Evolutionary conservation across 2,113 vertebrate species (phyloP).

Genomic region (Thamnophis sirtalis): DNA sequence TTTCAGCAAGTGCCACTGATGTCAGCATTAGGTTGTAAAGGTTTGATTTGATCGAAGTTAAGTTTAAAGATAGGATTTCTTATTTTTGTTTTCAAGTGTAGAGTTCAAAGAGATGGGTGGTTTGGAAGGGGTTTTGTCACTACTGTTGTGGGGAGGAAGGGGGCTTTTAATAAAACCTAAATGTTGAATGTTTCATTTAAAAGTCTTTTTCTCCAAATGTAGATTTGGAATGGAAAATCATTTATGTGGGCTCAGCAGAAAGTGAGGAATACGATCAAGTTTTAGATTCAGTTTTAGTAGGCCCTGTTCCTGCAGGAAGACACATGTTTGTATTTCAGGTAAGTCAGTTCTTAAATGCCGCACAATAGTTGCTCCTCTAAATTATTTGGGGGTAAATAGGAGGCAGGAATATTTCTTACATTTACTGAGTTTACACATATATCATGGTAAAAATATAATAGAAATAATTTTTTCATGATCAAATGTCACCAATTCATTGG

Average conservation of each 20-base stretch:
- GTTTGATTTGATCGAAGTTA: background rate
- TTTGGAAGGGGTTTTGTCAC: background rate
- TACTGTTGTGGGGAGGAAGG: background rate
- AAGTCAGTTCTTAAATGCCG: conserved; percentile 47
- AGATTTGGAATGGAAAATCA: conserved; percentile 84
- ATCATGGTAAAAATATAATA: background rate
- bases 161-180: background rate
- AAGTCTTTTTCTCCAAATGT: conserved; percentile 40
- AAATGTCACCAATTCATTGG: background rate
- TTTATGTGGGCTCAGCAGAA: conserved; percentile 81
- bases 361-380: background rate
- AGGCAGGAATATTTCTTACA: background rate
- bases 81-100: background rate
- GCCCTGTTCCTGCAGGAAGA: conserved; percentile 78
- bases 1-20: background rate
- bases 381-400: background rate
- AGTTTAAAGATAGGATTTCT: background rate
- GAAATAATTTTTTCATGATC: background rate
- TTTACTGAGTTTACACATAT: background rate
- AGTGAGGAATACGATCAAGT: conserved; percentile 81
- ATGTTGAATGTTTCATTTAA: background rate
- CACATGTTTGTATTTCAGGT: conserved; percentile 85
- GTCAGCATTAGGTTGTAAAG: background rate
- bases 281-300: conserved; percentile 80
- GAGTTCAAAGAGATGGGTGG: background rate